Evolutionary conservation across 1,140 invertebrate species (phyloP).

Genomic region (Drosophila seguyi): DNA sequence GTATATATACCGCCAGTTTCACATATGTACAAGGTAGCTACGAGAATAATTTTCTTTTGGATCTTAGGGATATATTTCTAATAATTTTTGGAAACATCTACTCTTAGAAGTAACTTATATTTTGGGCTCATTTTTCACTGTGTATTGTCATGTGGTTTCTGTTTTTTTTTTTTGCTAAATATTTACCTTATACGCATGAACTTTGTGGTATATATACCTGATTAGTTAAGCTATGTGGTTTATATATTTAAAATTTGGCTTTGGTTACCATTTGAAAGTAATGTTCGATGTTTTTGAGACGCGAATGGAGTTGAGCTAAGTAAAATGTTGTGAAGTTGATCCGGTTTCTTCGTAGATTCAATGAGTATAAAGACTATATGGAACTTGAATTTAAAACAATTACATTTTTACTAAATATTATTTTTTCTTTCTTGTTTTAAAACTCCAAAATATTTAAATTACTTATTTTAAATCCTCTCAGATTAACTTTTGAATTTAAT

Average conservation of each 20-base stretch:
- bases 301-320: slow-evolving; percentile 10
- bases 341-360: neutral
- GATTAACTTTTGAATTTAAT: neutral
- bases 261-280: slow-evolving; percentile 43
- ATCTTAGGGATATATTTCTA: slow-evolving; percentile 12
- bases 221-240: slow-evolving; percentile 37
- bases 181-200: slow-evolving; percentile 21
- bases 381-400: neutral
- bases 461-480: neutral
- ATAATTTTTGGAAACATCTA: slow-evolving; percentile 26
- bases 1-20: slow-evolving; percentile 14
- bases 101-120: slow-evolving; percentile 21
- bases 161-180: slow-evolving; percentile 9
- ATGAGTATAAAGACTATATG: neutral
- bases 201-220: slow-evolving; percentile 2
- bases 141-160: slow-evolving; percentile 36
- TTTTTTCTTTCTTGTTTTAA: neutral
- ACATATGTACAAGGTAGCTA: neutral
- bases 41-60: slow-evolving; percentile 7
- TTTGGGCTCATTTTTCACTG: slow-evolving; percentile 11
- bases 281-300: slow-evolving; percentile 29
- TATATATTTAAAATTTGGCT: slow-evolving; percentile 50
- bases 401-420: neutral
- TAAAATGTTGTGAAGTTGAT: neutral
- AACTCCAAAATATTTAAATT: neutral